Percentiles rank a stretch among this genome's conserved stretches.
Conservation (phyloP, 1,140 invertebrate genomes). For the Acromyrmex heyeri region DNA sequence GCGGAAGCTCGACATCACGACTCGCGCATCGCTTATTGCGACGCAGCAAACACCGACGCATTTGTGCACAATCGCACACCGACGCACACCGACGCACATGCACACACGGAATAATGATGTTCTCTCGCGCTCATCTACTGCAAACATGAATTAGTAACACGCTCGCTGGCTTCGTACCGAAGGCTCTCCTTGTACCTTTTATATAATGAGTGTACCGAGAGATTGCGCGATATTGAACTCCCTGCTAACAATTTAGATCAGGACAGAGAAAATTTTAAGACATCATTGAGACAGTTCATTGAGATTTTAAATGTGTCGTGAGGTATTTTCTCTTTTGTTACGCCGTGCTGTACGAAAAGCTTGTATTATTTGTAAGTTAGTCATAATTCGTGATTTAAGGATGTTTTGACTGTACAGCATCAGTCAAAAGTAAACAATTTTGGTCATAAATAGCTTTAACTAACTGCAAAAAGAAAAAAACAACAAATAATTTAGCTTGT, state of each 20-base stretch:
- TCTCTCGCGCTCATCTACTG: background rate
- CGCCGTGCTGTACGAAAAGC: background rate
- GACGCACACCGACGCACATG: background rate
- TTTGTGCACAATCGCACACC: background rate
- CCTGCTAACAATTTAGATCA: background rate
- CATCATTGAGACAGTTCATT: too few relatives aligned
- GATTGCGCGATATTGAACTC: background rate
- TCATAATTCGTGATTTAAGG: background rate
- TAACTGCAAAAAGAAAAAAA: too few relatives aligned
- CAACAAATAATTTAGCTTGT: too few relatives aligned
- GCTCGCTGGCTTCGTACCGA: background rate
- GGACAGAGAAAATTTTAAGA: background rate
- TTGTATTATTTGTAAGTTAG: background rate
- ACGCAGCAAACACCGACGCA: background rate
- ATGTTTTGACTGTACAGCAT: too few relatives aligned
- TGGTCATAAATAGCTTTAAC: too few relatives aligned
- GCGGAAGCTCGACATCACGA: background rate
- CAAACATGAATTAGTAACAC: constrained; percentile 60
- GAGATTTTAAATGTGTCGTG: background rate
- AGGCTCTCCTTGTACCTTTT: constrained; percentile 15
- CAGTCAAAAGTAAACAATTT: too few relatives aligned
- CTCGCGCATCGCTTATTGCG: constrained; percentile 2
- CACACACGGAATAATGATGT: background rate
- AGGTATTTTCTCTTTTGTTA: background rate
- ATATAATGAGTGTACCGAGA: constrained; percentile 32